Percentiles rank a stretch among this genome's conserved stretches.
phyloP scores from a whole-genome alignment of 2,888 invertebrate species.

The Sphaerolaimus hirsutus region DNA sequence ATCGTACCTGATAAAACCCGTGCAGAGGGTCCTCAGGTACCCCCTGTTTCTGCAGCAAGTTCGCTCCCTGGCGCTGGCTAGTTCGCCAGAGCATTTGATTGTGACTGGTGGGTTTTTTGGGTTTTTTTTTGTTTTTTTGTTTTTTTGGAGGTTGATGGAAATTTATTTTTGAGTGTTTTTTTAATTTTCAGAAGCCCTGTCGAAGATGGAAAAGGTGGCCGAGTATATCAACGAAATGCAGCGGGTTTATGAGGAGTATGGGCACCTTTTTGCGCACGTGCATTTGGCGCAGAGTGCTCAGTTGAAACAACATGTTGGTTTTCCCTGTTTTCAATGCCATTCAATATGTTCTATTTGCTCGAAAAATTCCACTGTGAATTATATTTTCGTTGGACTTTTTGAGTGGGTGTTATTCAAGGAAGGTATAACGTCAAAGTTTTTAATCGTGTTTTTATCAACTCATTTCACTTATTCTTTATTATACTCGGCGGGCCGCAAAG shows the following conservation, averaged over 20 bases:
- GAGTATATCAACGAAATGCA: conserved; percentile 99
- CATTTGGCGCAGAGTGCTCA: too few relatives aligned
- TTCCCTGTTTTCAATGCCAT: too few relatives aligned
- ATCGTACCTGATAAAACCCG: conserved; percentile 91
- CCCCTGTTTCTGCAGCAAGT: conserved; percentile 77
- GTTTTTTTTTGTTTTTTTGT: not conserved
- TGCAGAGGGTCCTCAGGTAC: conserved; percentile 90
- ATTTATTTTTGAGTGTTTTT: conserved; percentile 1
- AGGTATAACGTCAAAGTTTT: too few relatives aligned
- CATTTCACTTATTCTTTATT: too few relatives aligned
- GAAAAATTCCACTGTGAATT: too few relatives aligned
- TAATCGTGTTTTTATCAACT: too few relatives aligned
- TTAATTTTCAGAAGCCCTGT: conserved; percentile 4
- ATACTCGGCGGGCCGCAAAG: too few relatives aligned
- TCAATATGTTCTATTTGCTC: too few relatives aligned
- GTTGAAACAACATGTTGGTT: too few relatives aligned
- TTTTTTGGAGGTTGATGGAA: not conserved
- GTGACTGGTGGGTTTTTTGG: conserved; percentile 33
- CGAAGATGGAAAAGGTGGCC: conserved; percentile 80
- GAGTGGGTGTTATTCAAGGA: too few relatives aligned
- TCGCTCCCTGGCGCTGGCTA: conserved; percentile 67
- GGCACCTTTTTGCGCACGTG: conserved; percentile 86
- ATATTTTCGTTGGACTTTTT: too few relatives aligned
- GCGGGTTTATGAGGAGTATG: conserved; percentile 95
- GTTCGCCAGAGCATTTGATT: conserved; percentile 76